Conservation (phyloP, 2,113 vertebrate species). For the Cyphomyrus discorhynchus region DNA sequence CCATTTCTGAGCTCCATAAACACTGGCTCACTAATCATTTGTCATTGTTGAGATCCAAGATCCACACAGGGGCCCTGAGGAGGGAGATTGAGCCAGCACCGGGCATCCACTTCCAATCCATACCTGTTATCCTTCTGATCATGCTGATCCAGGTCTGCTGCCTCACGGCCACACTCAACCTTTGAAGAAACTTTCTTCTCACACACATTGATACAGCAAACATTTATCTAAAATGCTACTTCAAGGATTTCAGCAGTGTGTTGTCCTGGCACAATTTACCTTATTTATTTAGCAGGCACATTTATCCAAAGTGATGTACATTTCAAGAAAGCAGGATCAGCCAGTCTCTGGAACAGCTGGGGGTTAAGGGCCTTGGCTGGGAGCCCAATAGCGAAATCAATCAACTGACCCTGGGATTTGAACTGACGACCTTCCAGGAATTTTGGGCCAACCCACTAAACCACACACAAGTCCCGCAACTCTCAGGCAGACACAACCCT, state of each 20-base stretch:
- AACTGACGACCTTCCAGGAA: not conserved
- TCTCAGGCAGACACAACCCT: not conserved
- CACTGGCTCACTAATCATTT: not conserved
- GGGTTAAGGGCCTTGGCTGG: not conserved
- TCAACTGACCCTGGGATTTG: not conserved
- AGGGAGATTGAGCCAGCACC: not conserved
- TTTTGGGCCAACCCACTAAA: not conserved
- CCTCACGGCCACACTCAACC: not conserved
- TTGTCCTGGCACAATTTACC: not conserved
- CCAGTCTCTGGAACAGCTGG: not conserved
- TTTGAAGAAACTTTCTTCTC: not conserved
- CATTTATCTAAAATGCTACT: not conserved
- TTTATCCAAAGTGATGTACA: not conserved
- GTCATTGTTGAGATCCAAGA: not conserved
- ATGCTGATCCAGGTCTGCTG: not conserved
- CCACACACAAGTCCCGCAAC: not conserved
- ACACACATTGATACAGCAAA: not conserved
- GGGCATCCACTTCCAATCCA: not conserved
- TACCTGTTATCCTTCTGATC: not conserved
- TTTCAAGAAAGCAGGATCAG: not conserved
- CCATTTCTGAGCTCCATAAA: not conserved
- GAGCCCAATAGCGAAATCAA: not conserved
- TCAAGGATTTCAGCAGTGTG: not conserved
- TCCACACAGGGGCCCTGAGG: not conserved
- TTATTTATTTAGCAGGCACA: not conserved